phyloP scores from a whole-genome alignment of 35 echinoderm and acorn worm genomes.

The Antedon bifida region DNA sequence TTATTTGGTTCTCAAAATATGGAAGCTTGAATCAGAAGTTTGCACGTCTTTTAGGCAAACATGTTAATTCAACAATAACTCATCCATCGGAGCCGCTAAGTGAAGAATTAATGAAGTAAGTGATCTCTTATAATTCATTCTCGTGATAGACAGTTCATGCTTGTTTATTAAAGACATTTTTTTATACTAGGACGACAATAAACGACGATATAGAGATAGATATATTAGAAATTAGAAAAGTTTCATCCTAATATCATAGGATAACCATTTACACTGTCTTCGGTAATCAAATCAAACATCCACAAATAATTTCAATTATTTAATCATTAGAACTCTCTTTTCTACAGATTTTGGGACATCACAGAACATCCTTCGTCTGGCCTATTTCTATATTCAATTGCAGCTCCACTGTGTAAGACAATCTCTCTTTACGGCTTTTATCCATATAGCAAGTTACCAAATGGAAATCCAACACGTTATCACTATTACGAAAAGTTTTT shows the following conservation, averaged over 20 bases:
- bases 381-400: slow-evolving; percentile 5
- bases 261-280: no score
- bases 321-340: not conserved
- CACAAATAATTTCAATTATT: no score
- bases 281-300: no score
- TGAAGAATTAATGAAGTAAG: slow-evolving; percentile 2
- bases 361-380: slow-evolving; percentile 1
- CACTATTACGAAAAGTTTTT: slow-evolving; percentile 7
- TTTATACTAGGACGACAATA: no score
- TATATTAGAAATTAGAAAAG: no score
- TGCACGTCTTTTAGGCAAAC: not conserved
- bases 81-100: not conserved
- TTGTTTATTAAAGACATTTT: no score
- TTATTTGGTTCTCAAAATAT: not conserved
- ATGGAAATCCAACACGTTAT: not conserved
- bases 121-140: no score
- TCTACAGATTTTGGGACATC: not conserved
- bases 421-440: slow-evolving; percentile 19
- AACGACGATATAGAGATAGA: no score
- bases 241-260: no score
- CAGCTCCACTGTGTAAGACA: slow-evolving; percentile 3
- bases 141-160: no score
- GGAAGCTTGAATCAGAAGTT: not conserved
- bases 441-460: not conserved
- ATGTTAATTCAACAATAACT: not conserved